Base-by-base conservation (phyloP, 2,888 invertebrate species). In the Uropetala carovei region DNA sequence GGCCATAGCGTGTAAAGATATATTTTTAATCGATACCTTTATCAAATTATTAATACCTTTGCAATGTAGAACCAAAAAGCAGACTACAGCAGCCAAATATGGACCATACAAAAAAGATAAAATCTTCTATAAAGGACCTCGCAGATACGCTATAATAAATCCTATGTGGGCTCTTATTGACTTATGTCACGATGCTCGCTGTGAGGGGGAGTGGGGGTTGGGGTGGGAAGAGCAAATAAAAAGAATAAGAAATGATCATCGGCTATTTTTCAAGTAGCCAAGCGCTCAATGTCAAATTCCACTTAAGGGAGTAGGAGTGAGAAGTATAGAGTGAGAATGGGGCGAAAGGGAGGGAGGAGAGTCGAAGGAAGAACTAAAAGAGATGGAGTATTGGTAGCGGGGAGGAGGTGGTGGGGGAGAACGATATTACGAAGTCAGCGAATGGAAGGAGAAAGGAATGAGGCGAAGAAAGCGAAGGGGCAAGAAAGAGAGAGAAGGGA, bases 231-330 rank as follows among this genome's bases (percentile, higher is more conserved):
- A 68, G 68, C n/a, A 22, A 68, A n/a, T 18, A 22, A 68, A 68
- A n/a, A 68, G 27, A 75, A 75, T 27, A 18, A 11, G 75, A 75
- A 75, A 75, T 75, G 22, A 75, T 75, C 75, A 75, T 75, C 75
- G 75, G 75, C 75, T 75, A 75, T 75, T 75, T 75, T 75, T 75
- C 75, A 75, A 75, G 75, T 27, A 75, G 75, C 75, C 75, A 27
- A 13, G 27, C 22, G 75, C 75, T 75, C 75, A 75, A 75, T 75
- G 75, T 75, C 75, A 75, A 75, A 75, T 75, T 75, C 75, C 75
- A 75, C 75, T 75, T 75, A 75, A 75, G 75, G 75, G 16, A 27
- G 75, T 13, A 75, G 75, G 27, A 75, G 22, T 27, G 75, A 27
- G 43, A 43, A 43, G 5, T 27, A 22, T 13, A 75, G 75, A 75